Percentiles rank a stretch among this genome's conserved stretches.
Evolutionary conservation across 2,888 invertebrate species (phyloP).

Genomic region (Terebella lapidaria): DNA sequence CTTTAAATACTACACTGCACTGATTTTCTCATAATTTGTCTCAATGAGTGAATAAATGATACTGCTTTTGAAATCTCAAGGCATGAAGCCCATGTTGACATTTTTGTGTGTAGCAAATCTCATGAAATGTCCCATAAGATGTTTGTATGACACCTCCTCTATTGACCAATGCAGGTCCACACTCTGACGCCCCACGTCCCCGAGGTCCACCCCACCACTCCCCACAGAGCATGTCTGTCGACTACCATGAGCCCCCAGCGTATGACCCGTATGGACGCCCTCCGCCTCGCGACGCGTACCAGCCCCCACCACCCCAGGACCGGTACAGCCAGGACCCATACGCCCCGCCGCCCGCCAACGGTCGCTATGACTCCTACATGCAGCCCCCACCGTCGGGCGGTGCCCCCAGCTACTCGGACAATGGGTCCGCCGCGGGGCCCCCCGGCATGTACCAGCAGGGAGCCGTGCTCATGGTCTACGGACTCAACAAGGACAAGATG

Average conservation of each 20-base stretch:
- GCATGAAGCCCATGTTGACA: too few species aligned
- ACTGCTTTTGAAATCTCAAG: too few species aligned
- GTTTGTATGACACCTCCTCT: too few species aligned
- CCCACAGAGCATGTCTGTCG: not conserved
- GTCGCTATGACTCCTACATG: not conserved
- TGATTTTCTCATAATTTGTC: too few species aligned
- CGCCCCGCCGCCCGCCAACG: not conserved
- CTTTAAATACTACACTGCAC: too few species aligned
- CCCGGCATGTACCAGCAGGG: constrained; percentile 31
- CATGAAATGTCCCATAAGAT: too few species aligned
- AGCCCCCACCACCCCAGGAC: too few species aligned
- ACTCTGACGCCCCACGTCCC: too few species aligned
- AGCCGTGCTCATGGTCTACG: constrained; percentile 98
- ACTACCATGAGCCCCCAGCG: not conserved
- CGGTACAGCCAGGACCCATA: not conserved
- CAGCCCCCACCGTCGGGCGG: not conserved
- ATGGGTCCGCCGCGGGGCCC: not conserved
- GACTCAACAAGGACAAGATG: constrained; percentile 84
- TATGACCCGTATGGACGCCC: not conserved
- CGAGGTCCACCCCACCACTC: not conserved
- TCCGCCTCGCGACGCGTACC: too few species aligned
- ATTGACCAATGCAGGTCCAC: too few species aligned
- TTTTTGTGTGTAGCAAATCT: too few species aligned
- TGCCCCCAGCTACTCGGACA: not conserved
- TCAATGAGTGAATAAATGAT: too few species aligned